phyloP scores from a whole-genome alignment of 2,113 vertebrate genomes.

The Delphinus delphis region DNA sequence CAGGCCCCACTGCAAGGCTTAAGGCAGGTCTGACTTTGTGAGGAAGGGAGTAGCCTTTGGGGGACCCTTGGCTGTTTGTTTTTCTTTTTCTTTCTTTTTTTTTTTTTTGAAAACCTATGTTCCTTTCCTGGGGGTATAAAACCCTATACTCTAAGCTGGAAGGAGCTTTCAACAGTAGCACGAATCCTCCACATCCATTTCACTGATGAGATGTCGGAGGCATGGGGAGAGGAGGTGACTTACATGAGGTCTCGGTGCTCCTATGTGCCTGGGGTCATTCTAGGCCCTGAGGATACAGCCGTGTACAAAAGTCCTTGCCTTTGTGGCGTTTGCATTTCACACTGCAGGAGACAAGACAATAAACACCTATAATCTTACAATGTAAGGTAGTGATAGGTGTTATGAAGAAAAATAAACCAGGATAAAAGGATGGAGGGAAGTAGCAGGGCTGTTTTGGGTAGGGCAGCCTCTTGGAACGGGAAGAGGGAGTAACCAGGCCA shows the following conservation, averaged over 20 bases:
- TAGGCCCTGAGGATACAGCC: not conserved
- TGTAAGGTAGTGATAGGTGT: not conserved
- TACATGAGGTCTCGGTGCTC: not conserved
- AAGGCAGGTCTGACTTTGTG: not conserved
- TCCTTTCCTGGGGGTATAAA: not conserved
- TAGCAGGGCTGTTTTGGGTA: not conserved
- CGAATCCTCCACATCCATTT: not conserved
- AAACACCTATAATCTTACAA: rapidly evolving
- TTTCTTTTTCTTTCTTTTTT: no score
- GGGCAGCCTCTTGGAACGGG: not conserved
- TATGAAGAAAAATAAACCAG: no score
- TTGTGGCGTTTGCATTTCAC: rapidly evolving
- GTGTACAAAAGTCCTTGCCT: not conserved
- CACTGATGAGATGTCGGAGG: not conserved
- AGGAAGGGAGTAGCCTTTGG: not conserved
- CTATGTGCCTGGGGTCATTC: not conserved
- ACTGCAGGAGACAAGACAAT: not conserved
- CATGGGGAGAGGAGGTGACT: not conserved
- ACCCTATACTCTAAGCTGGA: not conserved
- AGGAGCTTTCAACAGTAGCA: not conserved
- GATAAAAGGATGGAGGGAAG: rapidly evolving
- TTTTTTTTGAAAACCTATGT: no score
- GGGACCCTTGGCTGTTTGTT: not conserved
- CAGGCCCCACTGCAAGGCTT: not conserved
- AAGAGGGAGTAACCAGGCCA: not conserved